Evolutionary conservation across 2,797 vertebrate species (phyloP).

Genomic region (Distichodus sexfasciatus): DNA sequence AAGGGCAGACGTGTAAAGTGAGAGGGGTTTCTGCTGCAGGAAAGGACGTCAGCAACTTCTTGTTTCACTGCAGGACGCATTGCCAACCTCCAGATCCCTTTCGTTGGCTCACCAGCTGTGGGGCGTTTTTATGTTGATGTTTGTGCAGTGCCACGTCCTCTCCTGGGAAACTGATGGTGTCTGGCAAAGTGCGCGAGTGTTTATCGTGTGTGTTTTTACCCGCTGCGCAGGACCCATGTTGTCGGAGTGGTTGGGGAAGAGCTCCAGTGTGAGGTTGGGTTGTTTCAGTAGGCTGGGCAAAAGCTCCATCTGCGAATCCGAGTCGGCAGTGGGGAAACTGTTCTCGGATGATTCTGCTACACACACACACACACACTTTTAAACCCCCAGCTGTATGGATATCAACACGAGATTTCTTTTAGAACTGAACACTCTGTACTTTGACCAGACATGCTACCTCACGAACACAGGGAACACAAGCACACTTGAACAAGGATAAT

Average conservation of each 20-base stretch:
- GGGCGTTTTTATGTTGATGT: background rate
- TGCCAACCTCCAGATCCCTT: background rate
- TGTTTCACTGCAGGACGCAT: background rate
- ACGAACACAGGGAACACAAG: background rate
- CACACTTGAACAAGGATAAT: background rate
- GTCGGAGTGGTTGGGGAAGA: constrained; percentile 83
- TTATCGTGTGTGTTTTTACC: constrained; percentile 55
- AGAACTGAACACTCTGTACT: too few species aligned
- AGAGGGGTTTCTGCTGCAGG: background rate
- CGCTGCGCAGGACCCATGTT: constrained; percentile 74
- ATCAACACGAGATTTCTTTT: too few species aligned
- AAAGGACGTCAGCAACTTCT: constrained; percentile 5
- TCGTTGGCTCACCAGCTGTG: background rate
- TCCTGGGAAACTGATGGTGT: background rate
- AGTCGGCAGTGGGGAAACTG: constrained; percentile 78
- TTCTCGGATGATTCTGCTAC: constrained; percentile 78
- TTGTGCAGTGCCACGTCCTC: background rate
- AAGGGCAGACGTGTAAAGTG: constrained; percentile 19
- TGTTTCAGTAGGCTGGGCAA: constrained; percentile 84
- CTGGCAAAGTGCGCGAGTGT: background rate
- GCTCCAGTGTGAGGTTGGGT: constrained; percentile 82
- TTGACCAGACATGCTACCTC: too few species aligned
- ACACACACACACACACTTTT: constrained; percentile 2
- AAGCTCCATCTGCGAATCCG: constrained; percentile 85
- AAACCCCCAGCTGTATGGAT: background rate